These are phyloP conservation scores for Ataeniobius toweri DNA, from an alignment of 2,797 vertebrate species.

Conservation along the genomic window DNA sequence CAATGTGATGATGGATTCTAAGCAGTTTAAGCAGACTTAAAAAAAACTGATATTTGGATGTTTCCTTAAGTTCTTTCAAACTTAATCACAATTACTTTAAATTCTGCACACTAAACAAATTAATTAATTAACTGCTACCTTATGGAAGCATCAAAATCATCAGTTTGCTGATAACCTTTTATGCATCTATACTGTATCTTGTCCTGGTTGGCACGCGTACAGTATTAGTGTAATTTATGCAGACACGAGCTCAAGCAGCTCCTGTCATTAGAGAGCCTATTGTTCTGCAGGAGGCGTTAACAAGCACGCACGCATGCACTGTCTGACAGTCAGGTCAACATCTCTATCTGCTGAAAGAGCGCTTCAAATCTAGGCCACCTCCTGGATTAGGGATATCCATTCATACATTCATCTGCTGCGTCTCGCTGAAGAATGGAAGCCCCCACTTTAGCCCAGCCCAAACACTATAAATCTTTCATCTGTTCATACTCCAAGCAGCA, in stretches of 20 bases:
- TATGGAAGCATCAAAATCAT: background rate
- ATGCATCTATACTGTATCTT: slow-evolving; percentile 32
- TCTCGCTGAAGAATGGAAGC: slow-evolving; percentile 26
- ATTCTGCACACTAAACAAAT: background rate
- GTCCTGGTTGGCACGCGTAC: slow-evolving; percentile 64
- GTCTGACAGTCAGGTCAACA: slow-evolving; percentile 52
- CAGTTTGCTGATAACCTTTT: slow-evolving; percentile 8
- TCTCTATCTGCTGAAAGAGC: slow-evolving; percentile 60
- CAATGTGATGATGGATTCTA: background rate
- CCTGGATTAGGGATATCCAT: slow-evolving; percentile 65
- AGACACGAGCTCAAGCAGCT: slow-evolving; percentile 45
- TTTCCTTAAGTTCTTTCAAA: background rate
- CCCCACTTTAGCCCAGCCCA: slow-evolving; percentile 15
- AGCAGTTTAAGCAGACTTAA: background rate
- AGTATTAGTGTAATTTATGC: slow-evolving; percentile 74
- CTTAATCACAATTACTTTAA: background rate
- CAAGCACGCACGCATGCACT: slow-evolving; percentile 7
- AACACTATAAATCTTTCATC: slow-evolving; percentile 65
- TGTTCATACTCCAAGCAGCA: slow-evolving; percentile 32
- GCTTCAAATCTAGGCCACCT: slow-evolving; percentile 67
- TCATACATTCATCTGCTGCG: slow-evolving; percentile 55
- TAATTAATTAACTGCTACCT: background rate
- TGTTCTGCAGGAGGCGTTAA: slow-evolving; percentile 63
- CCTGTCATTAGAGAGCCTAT: slow-evolving; percentile 73
- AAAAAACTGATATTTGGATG: background rate